Evolutionary conservation across 1,140 invertebrate genomes (phyloP).

Genomic region (Varroa destructor): DNA sequence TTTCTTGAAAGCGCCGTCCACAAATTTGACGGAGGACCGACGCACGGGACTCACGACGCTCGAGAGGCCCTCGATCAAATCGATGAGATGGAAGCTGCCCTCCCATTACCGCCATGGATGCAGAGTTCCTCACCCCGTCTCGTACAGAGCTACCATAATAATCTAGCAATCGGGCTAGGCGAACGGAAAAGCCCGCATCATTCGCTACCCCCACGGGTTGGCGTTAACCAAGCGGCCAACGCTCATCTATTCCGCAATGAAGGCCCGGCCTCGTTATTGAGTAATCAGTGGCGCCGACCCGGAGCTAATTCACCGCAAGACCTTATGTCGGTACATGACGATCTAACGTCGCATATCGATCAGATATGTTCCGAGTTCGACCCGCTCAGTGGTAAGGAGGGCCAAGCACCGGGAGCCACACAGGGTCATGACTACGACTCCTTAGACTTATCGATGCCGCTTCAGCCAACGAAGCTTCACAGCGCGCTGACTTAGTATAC

Average conservation of each 20-base stretch:
- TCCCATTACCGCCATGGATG: conserved; percentile 14
- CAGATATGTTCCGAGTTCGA: conserved; percentile 25
- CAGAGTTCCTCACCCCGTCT: conserved; percentile 16
- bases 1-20: conserved; percentile 25
- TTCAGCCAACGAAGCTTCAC: conserved; percentile 20
- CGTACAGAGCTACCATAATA: conserved; percentile 25
- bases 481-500: conserved; percentile 1
- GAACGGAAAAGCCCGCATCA: conserved; percentile 26
- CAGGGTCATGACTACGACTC: conserved; percentile 12
- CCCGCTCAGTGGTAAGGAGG: conserved; percentile 1
- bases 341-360: conserved; percentile 16
- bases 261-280: not conserved
- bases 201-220: conserved; percentile 10
- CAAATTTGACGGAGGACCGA: not conserved
- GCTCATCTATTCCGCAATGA: conserved; percentile 20
- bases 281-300: conserved; percentile 10
- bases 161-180: conserved; percentile 12
- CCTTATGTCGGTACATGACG: conserved; percentile 19
- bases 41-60: not conserved
- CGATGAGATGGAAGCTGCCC: not conserved
- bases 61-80: conserved; percentile 19
- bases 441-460: conserved; percentile 10
- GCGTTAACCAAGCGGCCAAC: conserved; percentile 13
- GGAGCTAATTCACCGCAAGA: not conserved
- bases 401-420: not conserved